These are phyloP conservation scores for Chelmon rostratus DNA, from an alignment of 2,797 vertebrate genomes.

Conservation along the genomic window DNA sequence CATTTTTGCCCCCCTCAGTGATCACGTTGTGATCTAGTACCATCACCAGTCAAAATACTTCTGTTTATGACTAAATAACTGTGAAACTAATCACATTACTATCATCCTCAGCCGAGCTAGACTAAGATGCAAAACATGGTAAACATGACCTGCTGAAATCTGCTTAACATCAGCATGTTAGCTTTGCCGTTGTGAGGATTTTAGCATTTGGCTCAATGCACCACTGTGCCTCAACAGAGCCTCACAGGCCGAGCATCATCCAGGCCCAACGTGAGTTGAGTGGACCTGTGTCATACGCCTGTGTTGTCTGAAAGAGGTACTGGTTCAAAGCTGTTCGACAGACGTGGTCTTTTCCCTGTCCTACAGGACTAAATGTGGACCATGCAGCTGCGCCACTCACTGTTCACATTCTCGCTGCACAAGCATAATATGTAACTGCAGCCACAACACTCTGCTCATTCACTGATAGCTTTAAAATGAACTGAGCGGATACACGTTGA, in stretches of 20 bases:
- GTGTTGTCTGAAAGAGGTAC: background rate
- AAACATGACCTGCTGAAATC: background rate
- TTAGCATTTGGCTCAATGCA: background rate
- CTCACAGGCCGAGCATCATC: background rate
- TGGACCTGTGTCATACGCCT: background rate
- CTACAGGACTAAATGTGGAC: background rate
- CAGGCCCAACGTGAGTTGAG: background rate
- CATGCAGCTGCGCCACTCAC: background rate
- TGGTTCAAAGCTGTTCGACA: background rate
- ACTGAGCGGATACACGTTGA: constrained; percentile 24
- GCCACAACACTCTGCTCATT: background rate
- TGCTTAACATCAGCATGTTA: background rate
- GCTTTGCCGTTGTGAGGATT: background rate
- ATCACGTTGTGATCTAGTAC: background rate
- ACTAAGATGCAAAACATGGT: background rate
- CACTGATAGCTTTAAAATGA: constrained; percentile 9
- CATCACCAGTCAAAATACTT: background rate
- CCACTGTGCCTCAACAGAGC: background rate
- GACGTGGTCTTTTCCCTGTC: background rate
- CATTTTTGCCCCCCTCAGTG: too few species aligned
- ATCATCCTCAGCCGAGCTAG: background rate
- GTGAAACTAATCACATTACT: background rate
- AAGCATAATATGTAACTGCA: background rate
- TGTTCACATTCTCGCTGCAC: background rate
- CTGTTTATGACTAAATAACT: background rate